Base-by-base conservation (phyloP, 2,888 invertebrate species). In the Caenorhabditis sp. region DNA sequence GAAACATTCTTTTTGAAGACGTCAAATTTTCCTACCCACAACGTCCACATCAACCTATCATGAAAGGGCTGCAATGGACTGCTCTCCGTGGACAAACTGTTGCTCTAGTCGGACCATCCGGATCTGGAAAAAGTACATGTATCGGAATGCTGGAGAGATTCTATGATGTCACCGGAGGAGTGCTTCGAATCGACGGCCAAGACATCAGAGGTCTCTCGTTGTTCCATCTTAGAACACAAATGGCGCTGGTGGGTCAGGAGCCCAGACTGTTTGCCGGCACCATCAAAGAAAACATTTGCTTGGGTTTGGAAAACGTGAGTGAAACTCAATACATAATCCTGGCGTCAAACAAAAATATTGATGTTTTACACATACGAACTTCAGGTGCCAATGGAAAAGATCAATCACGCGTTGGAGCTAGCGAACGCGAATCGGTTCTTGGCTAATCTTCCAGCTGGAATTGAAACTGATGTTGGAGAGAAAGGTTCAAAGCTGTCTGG, bases 241-340 rank as follows among this genome's bases (percentile, higher is more conserved):
- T 97, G 84, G 96, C 96, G 2, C 95, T 97, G 82, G 97, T 97
- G 0, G 96, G 96, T 4, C 97, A 97, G 93, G 97, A 97, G 91
- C 97, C 97, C 0, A 95, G 95, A 0, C 94, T 97, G 0, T 97
- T 97, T 93, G 80, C 96, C 92, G 94, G 95, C 73, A 95, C 95
- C 12, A 96, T 97, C 80, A 94, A 94, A 0, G 96, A 97, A 86
- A 97, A 97, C 93, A 96, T 97, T 87, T 95, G 96, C 0, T 97
- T 97, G 91, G 97, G 97, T 19, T 74, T 89, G 66, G 84, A 85
- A 61, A 81, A 89, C 56, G 84, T 81, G 44, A 82, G 70, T 56
- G 58, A n/a, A n/a, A n/a, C n/a, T n/a, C n/a, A n/a, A n/a, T n/a
- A 58, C 44, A 28, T 31, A 35, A 58, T 58, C 51, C 38, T 31